Percentiles rank a stretch among this genome's conserved stretches.
phyloP scores from a whole-genome alignment of 2,888 invertebrate genomes.

The Muschampia plurimacula region DNA sequence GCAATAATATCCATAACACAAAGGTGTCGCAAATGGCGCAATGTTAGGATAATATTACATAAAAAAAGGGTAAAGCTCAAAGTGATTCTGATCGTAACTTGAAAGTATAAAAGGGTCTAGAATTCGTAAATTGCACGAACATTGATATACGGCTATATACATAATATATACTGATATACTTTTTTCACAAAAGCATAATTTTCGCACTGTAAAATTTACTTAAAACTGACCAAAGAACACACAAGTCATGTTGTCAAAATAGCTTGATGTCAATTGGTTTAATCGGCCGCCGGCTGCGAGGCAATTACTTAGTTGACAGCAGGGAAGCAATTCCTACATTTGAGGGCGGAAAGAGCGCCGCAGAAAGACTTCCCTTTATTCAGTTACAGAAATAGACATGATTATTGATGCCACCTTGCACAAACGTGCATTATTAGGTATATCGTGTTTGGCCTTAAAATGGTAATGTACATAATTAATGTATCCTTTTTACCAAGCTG shows the following conservation, averaged over 20 bases:
- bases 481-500: slow-evolving; percentile 19
- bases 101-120: background rate
- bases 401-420: slow-evolving; percentile 44
- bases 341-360: slow-evolving; percentile 52
- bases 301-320: slow-evolving; percentile 84
- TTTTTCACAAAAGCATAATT: background rate
- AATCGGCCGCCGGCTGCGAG: slow-evolving; percentile 81
- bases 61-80: background rate
- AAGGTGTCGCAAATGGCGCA: background rate
- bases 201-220: slow-evolving; percentile 15
- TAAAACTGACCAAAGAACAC: slow-evolving; percentile 31
- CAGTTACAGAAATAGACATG: slow-evolving; percentile 62
- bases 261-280: slow-evolving; percentile 81
- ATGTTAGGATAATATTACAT: slow-evolving; percentile 4
- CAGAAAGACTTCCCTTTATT: slow-evolving; percentile 83
- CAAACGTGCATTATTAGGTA: slow-evolving; percentile 16
- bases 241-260: slow-evolving; percentile 82
- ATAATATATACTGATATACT: background rate
- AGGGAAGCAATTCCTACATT: slow-evolving; percentile 83
- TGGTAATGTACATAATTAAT: slow-evolving; percentile 17
- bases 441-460: slow-evolving; percentile 5
- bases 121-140: background rate
- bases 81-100: background rate
- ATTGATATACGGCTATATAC: background rate
- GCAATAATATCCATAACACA: slow-evolving; percentile 12